Base-by-base conservation (phyloP, 2,113 vertebrate genomes). In the Carassius auratus region DNA sequence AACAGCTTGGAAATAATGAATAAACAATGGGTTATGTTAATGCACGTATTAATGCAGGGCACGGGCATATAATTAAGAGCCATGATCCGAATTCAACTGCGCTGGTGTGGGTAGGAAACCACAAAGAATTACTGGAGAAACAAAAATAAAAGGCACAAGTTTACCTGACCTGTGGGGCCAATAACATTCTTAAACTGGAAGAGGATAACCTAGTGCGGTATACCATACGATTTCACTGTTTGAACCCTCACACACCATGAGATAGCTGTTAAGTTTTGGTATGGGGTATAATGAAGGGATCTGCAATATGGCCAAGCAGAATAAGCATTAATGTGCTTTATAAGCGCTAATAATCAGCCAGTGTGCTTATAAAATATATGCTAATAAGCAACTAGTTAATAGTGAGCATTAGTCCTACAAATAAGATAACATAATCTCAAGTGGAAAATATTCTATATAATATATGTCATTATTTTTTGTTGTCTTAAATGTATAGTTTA, bases 21-120 rank as follows among this genome's bases (percentile, higher is more conserved):
- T 95, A 94, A 93, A 94, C 93, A 94, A 95, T 94, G 91, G 91
- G 89, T 91, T 93, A 93, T 92, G 94, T 93, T 94, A 95, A 95
- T 94, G 93, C 90, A 76, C 85, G 88, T 83, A 95, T 95, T 95
- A 94, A 94, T 94, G 94, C 93, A 94, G 93, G 93, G 90, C 91
- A 92, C 91, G 85, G 73, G 88, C 84, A 91, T 91, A 93, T 93
- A 93, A 94, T 94, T 92, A 93, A 84, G 88, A 91, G 90, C 88
- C 89, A 94, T 94, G 90, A 93, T 94, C 92, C 91, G 91, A 89
- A 81, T 87, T 61, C 26, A 86, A 82, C 21, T 74, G 33, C 57
- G 77, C 57, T 30, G 30, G 81, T 12, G 36, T 45, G 59, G 68
- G 21, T 59, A 42, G 19, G 17, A 55, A 55, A 8, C 71, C 23